Percentiles rank a stretch among this genome's conserved stretches.
Conservation (phyloP, 2,113 vertebrate genomes). For the Sceloporus undulatus region DNA sequence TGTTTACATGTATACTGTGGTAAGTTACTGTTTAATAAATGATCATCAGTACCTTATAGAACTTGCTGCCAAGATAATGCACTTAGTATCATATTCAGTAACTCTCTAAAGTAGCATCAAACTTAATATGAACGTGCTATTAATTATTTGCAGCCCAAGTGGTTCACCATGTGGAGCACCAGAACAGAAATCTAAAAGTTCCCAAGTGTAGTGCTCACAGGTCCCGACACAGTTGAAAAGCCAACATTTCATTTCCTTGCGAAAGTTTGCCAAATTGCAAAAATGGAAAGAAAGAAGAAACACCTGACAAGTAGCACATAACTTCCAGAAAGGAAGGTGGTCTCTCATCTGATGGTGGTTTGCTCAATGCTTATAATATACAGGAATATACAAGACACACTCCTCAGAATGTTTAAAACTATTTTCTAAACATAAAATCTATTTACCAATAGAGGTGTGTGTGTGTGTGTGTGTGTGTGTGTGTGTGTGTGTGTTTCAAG, state of each 20-base stretch:
- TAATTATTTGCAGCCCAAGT: neutral
- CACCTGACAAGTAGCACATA: too few species aligned
- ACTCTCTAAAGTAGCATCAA: neutral
- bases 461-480: too few species aligned
- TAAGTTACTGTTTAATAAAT: neutral
- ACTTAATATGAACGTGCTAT: neutral
- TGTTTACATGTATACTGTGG: neutral
- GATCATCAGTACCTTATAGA: neutral
- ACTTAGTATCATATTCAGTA: neutral
- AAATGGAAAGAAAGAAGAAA: neutral
- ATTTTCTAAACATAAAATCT: neutral
- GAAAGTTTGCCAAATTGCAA: neutral
- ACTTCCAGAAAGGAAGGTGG: neutral
- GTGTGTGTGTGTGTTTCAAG: neutral
- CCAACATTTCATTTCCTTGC: neutral
- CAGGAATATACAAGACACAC: neutral
- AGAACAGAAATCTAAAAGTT: neutral
- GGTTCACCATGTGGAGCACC: neutral
- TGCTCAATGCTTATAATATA: neutral
- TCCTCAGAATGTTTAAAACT: neutral
- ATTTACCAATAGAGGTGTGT: neutral
- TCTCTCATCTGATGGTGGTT: neutral
- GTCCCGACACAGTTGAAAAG: neutral
- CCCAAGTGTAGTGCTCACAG: neutral
- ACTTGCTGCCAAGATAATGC: neutral